Percentiles rank a stretch among this genome's conserved stretches.
Evolutionary conservation across 2,113 vertebrate genomes (phyloP).

Genomic region (Murina feae): DNA sequence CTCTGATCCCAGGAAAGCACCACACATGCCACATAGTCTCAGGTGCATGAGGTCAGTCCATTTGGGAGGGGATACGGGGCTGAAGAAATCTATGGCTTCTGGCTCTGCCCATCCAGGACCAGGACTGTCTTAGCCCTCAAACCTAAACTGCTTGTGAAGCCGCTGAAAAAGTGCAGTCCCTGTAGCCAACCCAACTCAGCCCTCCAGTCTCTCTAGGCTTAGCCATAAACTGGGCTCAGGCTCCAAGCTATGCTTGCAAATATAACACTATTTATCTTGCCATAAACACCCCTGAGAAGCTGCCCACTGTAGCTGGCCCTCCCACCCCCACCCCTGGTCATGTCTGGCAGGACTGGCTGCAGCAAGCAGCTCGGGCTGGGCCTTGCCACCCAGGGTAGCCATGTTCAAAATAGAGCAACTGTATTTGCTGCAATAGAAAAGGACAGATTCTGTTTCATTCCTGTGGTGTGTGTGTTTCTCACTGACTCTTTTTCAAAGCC

Average conservation of each 20-base stretch:
- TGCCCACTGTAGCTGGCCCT: neutral
- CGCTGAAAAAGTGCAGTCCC: neutral
- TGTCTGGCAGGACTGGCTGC: neutral
- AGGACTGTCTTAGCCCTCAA: neutral
- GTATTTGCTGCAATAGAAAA: neutral
- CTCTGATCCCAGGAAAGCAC: neutral
- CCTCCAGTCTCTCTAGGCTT: neutral
- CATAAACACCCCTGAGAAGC: neutral
- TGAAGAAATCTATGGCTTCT: neutral
- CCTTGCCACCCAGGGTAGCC: neutral
- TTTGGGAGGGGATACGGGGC: neutral
- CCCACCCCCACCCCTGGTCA: neutral
- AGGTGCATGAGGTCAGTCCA: neutral
- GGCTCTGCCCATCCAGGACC: neutral
- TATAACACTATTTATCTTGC: conserved; percentile 13
- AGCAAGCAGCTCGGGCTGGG: neutral
- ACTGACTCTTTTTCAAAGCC: conserved; percentile 53
- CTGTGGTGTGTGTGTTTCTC: neutral
- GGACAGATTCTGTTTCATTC: conserved; percentile 35
- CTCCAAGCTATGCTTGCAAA: neutral
- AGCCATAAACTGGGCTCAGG: neutral
- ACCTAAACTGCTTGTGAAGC: neutral
- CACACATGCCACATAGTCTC: too few species aligned
- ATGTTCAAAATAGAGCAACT: conserved; percentile 35
- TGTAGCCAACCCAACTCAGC: neutral